Evolutionary conservation across 2,113 vertebrate genomes (phyloP).

Genomic region (Phylloscopus whistleri): DNA sequence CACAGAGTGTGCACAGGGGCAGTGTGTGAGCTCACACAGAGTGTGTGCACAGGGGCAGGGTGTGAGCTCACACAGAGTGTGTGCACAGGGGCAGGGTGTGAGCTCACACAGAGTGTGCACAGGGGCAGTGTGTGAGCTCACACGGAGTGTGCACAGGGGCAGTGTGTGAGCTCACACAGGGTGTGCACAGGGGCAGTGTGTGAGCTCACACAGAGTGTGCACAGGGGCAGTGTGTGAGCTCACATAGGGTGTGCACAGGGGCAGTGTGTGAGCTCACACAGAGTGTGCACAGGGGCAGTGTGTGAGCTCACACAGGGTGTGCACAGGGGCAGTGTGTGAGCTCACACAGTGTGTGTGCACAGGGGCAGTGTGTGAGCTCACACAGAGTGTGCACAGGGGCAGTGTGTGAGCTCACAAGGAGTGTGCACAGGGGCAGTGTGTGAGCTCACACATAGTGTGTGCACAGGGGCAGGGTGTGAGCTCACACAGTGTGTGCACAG

Average conservation of each 20-base stretch:
- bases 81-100: not conserved
- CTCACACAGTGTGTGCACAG: not conserved
- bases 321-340: not conserved
- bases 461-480: not conserved
- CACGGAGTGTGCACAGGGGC: not conserved
- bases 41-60: not conserved
- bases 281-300: not conserved
- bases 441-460: too few species aligned
- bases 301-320: too few species aligned
- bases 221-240: not conserved
- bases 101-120: not conserved
- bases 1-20: not conserved
- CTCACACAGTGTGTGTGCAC: not conserved
- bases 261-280: not conserved
- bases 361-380: not conserved
- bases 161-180: not conserved
- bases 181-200: not conserved
- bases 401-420: not conserved
- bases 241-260: not conserved
- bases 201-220: not conserved
- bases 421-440: not conserved
- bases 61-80: too few species aligned
- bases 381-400: not conserved
- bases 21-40: not conserved
- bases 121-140: not conserved